Base-by-base conservation (phyloP, 2,888 invertebrate genomes). In the Dryocosmus kuriphilus region DNA sequence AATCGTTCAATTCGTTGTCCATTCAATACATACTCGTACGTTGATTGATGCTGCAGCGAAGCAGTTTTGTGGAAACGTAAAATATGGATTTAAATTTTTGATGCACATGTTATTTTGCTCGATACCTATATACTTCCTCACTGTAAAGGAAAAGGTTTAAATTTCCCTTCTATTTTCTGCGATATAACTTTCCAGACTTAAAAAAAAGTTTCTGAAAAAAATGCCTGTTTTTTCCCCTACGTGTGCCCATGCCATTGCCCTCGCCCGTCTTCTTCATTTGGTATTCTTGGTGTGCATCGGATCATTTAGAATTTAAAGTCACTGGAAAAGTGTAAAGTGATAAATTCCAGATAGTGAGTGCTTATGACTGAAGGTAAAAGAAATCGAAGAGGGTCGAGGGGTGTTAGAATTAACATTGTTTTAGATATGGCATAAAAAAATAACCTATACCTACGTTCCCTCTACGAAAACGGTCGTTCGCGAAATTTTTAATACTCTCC, bases 331-430 rank as follows among this genome's bases (percentile, higher is more conserved):
- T 51, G 71, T 71, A 30, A 30, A 71, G 71, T 71, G 51, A 71
- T 71, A 67, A 55, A 71, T 71, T 71, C 71, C 71, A 71, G 71
- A 71, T 32, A 30, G n/a, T 30, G 32, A 55, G 71, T 27, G 46
- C 71, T 55, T 32, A n/a, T n/a, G 71, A 71, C 51, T 71, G 51
- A 67, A 67, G 30, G 41, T n/a, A 67, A 24, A 16, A 27, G 51
- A 71, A 30, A 32, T 71, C n/a, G 27, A 51, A 71, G 71, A n/a
- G 30, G n/a, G 30, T 71, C n/a, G n/a, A 71, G 46, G 71, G 51
- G 46, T 30, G 30, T 71, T 71, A 30, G 30, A 71, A 71, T 51
- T 71, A 71, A 30, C 30, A 30, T n/a, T n/a, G n/a, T n/a, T 71
- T 71, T 30, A 30, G 67, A 67, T 38, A 38, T 38, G 38, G 14